phyloP scores from a whole-genome alignment of 1,140 invertebrate species.

The Drosophila saltans region DNA sequence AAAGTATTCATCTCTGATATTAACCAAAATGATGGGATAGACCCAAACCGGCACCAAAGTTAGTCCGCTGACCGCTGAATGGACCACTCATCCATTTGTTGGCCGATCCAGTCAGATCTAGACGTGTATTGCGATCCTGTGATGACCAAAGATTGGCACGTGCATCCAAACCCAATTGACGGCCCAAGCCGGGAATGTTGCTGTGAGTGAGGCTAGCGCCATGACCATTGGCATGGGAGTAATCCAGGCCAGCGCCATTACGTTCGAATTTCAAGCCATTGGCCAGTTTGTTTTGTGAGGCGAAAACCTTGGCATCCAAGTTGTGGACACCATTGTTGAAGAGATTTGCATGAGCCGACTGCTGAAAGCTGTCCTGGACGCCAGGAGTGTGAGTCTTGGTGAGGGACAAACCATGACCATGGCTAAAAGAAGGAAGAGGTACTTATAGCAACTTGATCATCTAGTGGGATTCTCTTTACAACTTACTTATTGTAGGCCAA shows the following conservation, averaged over 20 bases:
- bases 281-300: slow-evolving; percentile 70
- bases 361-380: slow-evolving; percentile 63
- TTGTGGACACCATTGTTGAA: slow-evolving; percentile 71
- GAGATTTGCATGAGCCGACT: slow-evolving; percentile 69
- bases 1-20: slow-evolving; percentile 5
- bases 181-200: slow-evolving; percentile 73
- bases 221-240: slow-evolving; percentile 70
- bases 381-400: slow-evolving; percentile 71
- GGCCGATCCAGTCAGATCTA: slow-evolving; percentile 62
- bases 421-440: slow-evolving; percentile 10
- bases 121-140: slow-evolving; percentile 65
- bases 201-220: slow-evolving; percentile 72
- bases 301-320: slow-evolving; percentile 71
- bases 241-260: slow-evolving; percentile 69
- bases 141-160: slow-evolving; percentile 75
- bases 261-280: slow-evolving; percentile 74
- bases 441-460: neutral
- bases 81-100: slow-evolving; percentile 72
- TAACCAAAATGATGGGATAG: slow-evolving; percentile 67
- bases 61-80: slow-evolving; percentile 45
- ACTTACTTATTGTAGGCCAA: slow-evolving; percentile 79
- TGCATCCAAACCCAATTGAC: slow-evolving; percentile 62
- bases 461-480: neutral
- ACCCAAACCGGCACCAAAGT: slow-evolving; percentile 66
- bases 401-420: slow-evolving; percentile 65